Evolutionary conservation across 2,797 vertebrate species (phyloP), one percentile per base, ranked within the genome.

Genomic region (Craterocephalus amniculus): DNA sequence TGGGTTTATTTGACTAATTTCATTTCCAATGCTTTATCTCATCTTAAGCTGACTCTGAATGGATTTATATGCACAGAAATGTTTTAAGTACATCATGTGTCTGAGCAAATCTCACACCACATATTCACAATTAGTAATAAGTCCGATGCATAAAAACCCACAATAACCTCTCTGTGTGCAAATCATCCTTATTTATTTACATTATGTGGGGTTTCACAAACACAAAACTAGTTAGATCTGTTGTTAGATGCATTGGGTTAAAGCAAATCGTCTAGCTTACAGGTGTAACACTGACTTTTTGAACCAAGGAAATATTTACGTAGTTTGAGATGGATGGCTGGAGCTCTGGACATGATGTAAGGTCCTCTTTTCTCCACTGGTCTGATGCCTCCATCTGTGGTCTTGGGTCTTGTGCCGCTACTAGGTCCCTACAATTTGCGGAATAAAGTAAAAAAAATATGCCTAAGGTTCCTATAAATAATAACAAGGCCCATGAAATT

Each of bases 281-380:
- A 12, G 3, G 22, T 51, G 10, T 54, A 29, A 54, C 9, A 6
- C 2, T 27, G 13, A 29, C 26, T 27, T 3, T 4, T 27, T 27
- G 51, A 29, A 6, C 14, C 51, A 54, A 2, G 11, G 14, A 36
- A 63, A 56, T 14, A 89, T 96, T 96, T 90, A 99, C 98, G 96
- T 64, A 98, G 90, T 90, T 95, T 97, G 87, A 94, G 91, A 70
- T 97, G 97, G 78, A 97, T 86, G 32, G 96, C 95, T 32, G 96
- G 95, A 57, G 88, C 92, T 84, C 95, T 96, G 83, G 92, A 93
- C 96, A 97, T 94, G 89, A 96, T 92, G 87, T 98, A 98, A 0
- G 96, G 97, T 0, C 97, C 97, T 78, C 94, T 95, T 80, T 97
- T 99, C 90, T 98, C 96, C 79, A 95, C 70, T 0, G 61, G 86